A percentile compares a stretch with the other conserved stretches of the same genome.
These are phyloP conservation scores for Rhinogobio ventralis DNA, from an alignment of 2,797 vertebrate genomes.

Conservation along the genomic window DNA sequence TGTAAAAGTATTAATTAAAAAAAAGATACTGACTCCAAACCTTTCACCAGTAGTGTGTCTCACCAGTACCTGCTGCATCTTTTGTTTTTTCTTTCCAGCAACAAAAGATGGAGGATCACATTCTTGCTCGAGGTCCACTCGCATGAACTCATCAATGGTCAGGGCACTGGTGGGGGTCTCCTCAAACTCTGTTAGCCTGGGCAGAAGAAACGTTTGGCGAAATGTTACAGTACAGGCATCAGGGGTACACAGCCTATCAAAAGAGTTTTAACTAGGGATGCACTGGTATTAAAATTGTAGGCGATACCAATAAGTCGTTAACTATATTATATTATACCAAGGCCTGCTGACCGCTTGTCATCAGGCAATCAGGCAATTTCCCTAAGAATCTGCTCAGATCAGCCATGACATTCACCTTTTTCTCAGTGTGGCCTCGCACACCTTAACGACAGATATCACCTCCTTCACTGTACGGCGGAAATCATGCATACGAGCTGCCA, in stretches of 20 bases:
- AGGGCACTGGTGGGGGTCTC: slow-evolving; percentile 97
- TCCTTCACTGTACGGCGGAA: slow-evolving; percentile 95
- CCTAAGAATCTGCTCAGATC: background rate
- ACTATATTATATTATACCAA: background rate
- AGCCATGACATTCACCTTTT: slow-evolving; percentile 85
- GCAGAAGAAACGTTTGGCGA: background rate
- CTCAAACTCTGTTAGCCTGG: slow-evolving; percentile 94
- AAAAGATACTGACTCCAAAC: no score
- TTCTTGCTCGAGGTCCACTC: slow-evolving; percentile 91
- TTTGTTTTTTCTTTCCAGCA: slow-evolving; percentile 87
- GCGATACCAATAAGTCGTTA: background rate
- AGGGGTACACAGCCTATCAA: background rate
- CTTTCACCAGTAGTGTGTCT: background rate
- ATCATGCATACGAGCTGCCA: slow-evolving; percentile 97
- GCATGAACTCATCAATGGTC: slow-evolving; percentile 98
- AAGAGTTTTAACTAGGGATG: background rate
- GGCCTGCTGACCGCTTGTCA: background rate
- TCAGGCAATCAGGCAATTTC: no score
- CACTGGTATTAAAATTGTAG: background rate
- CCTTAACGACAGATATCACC: slow-evolving; percentile 96
- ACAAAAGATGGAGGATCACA: slow-evolving; percentile 96
- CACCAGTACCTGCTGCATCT: slow-evolving; percentile 86
- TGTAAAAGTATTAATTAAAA: background rate
- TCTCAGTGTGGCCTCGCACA: slow-evolving; percentile 94
- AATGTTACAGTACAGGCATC: background rate